Conservation (phyloP, 2,113 vertebrate genomes). For the Pelmatolapia mariae region DNA sequence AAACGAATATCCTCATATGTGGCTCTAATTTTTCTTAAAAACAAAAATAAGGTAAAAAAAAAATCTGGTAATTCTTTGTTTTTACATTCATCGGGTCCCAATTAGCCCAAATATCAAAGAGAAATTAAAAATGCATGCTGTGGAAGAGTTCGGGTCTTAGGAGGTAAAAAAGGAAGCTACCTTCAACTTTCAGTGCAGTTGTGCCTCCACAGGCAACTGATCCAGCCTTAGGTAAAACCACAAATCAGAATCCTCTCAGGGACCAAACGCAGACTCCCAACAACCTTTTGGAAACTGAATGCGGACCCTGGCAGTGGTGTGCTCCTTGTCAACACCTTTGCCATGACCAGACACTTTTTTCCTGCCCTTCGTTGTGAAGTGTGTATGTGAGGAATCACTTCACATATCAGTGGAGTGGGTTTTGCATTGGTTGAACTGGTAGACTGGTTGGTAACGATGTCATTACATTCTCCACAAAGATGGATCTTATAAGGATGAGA, state of each 20-base stretch:
- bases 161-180: background rate
- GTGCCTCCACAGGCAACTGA: background rate
- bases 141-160: too few relatives aligned
- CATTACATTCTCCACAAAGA: background rate
- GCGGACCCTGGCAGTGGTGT: background rate
- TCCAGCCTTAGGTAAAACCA: background rate
- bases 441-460: background rate
- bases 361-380: background rate
- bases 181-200: background rate
- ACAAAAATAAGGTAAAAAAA: too few relatives aligned
- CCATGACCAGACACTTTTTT: background rate
- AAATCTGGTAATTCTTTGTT: too few relatives aligned
- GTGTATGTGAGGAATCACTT: background rate
- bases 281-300: background rate
- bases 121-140: too few relatives aligned
- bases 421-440: background rate
- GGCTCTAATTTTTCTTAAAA: too few relatives aligned
- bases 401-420: background rate
- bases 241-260: background rate
- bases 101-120: too few relatives aligned
- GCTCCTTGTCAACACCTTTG: background rate
- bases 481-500: background rate
- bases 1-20: too few relatives aligned
- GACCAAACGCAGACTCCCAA: background rate
- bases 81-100: too few relatives aligned